phyloP scores from a whole-genome alignment of 2,797 vertebrate species.

The Graptemys geographica region DNA sequence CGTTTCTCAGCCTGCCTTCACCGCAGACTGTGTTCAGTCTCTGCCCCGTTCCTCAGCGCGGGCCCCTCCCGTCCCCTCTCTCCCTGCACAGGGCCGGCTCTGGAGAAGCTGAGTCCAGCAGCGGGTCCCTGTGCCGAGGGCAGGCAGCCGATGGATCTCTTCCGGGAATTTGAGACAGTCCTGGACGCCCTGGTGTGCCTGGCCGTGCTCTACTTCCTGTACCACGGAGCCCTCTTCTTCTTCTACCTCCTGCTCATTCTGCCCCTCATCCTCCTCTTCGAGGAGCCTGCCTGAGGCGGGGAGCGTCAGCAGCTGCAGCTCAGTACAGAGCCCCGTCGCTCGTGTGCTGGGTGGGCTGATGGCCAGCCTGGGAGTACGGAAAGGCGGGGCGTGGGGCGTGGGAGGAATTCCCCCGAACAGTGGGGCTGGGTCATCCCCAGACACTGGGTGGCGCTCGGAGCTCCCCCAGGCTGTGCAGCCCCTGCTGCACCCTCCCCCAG shows the following conservation, averaged over 20 bases:
- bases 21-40: no score
- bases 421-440: no score
- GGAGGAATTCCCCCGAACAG: no score
- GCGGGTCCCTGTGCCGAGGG: fast-evolving
- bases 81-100: not conserved
- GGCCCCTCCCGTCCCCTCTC: fast-evolving
- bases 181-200: fast-evolving
- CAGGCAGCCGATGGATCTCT: fast-evolving
- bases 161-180: fast-evolving
- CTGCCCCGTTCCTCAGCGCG: fast-evolving
- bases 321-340: not conserved
- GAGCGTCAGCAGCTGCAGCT: fast-evolving
- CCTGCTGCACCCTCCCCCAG: not conserved
- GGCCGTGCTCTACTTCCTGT: not conserved
- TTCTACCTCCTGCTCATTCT: not conserved
- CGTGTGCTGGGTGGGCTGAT: not conserved
- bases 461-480: no score
- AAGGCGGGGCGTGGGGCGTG: not conserved
- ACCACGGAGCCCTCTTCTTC: not conserved
- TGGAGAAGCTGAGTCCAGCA: no score
- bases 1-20: no score
- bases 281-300: fast-evolving
- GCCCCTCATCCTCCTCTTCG: not conserved
- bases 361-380: fast-evolving
- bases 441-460: no score